Percentiles rank a stretch among this genome's conserved stretches.
Evolutionary conservation across 2,113 vertebrate species (phyloP).

Genomic region (Colinus virginianus): DNA sequence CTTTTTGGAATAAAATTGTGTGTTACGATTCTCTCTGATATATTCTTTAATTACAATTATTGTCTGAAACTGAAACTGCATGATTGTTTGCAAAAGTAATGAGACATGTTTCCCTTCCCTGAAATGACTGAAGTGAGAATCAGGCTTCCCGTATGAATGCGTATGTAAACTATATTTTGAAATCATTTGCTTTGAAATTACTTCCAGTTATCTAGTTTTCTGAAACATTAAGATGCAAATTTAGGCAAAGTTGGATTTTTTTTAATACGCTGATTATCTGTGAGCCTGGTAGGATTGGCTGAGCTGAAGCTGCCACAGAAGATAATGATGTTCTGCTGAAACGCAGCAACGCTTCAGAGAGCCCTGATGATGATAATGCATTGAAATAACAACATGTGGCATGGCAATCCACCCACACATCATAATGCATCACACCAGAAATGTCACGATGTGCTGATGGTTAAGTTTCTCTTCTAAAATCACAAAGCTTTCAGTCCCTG

Average conservation of each 20-base stretch:
- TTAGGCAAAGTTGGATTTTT: background rate
- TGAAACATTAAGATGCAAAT: slow-evolving; percentile 48
- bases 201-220: slow-evolving; percentile 29
- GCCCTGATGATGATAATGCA: slow-evolving; percentile 18
- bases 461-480: slow-evolving; percentile 42
- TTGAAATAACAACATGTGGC: slow-evolving; percentile 56
- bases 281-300: background rate
- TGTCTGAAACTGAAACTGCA: slow-evolving; percentile 16
- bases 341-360: background rate
- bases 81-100: slow-evolving; percentile 21
- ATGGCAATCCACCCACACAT: slow-evolving; percentile 31
- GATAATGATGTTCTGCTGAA: slow-evolving; percentile 42
- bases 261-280: background rate
- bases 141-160: background rate
- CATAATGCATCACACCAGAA: slow-evolving; percentile 36
- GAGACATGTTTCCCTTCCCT: background rate
- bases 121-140: slow-evolving; percentile 18
- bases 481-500: slow-evolving; percentile 12
- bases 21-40: background rate
- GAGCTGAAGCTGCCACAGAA: slow-evolving; percentile 13
- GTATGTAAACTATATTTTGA: background rate
- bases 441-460: slow-evolving; percentile 22
- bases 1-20: background rate
- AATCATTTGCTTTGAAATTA: slow-evolving; percentile 24
- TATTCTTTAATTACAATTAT: background rate